Evolutionary conservation across 1,140 invertebrate genomes (phyloP).

Genomic region (Littorina saxatilis): DNA sequence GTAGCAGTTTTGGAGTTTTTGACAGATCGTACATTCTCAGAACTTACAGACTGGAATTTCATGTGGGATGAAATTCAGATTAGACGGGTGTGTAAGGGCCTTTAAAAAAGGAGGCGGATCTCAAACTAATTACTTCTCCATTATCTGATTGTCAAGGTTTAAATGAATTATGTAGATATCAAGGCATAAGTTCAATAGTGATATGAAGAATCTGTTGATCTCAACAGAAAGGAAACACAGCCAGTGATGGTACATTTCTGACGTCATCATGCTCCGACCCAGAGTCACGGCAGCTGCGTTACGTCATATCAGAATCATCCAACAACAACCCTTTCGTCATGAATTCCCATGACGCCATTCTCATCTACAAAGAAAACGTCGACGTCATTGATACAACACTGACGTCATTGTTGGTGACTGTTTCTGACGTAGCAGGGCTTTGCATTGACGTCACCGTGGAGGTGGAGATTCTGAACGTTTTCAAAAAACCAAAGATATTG

Average conservation of each 20-base stretch:
- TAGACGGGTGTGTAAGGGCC: too few species aligned
- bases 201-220: too few species aligned
- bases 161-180: too few species aligned
- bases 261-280: not conserved
- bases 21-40: too few species aligned
- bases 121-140: too few species aligned
- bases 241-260: not conserved
- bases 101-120: too few species aligned
- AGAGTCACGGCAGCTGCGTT: not conserved
- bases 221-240: not conserved
- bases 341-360: not conserved
- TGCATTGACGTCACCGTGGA: not conserved
- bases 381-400: not conserved
- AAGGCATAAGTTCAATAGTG: too few species aligned
- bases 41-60: too few species aligned
- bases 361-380: not conserved
- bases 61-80: too few species aligned
- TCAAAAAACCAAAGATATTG: not conserved
- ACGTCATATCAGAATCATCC: not conserved
- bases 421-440: not conserved
- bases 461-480: not conserved
- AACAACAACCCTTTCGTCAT: not conserved
- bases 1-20: too few species aligned
- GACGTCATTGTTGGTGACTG: not conserved
- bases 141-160: too few species aligned